Evolutionary conservation across 2,797 vertebrate species (phyloP).

Genomic region (Lateolabrax maculatus): DNA sequence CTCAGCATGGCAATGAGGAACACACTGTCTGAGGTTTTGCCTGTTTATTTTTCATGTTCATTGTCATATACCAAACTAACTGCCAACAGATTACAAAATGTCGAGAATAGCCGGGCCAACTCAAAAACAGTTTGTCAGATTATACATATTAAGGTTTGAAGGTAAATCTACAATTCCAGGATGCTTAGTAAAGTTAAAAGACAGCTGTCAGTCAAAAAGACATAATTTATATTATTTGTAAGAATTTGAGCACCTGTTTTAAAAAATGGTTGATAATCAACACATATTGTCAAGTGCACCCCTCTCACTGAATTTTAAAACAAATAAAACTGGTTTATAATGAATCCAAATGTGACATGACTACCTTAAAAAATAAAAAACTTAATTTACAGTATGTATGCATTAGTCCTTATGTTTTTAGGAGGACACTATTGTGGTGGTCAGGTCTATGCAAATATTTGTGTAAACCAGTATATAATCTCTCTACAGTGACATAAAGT

Average conservation of each 20-base stretch:
- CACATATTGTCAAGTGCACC: not conserved
- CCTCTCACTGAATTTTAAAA: not conserved
- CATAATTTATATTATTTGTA: not conserved
- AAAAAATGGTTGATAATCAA: not conserved
- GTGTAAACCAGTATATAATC: not conserved
- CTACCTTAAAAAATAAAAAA: no score
- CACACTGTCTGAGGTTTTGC: not conserved
- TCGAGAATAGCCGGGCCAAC: not conserved
- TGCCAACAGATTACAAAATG: not conserved
- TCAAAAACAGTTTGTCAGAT: not conserved
- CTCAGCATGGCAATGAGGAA: not conserved
- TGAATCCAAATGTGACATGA: not conserved
- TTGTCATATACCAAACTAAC: not conserved
- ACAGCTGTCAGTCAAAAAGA: not conserved
- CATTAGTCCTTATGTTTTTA: not conserved
- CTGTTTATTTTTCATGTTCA: conserved; percentile 11
- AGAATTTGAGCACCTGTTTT: not conserved
- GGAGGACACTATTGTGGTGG: not conserved
- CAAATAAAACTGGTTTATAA: not conserved
- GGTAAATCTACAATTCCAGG: not conserved
- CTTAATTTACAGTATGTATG: not conserved
- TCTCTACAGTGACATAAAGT: not conserved
- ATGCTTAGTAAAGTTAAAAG: not conserved
- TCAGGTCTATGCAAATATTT: not conserved
- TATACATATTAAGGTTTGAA: not conserved